Evolutionary conservation across 2,888 invertebrate species (phyloP), one percentile per base, ranked within the genome.

Genomic region (Eurytoma adleriae): DNA sequence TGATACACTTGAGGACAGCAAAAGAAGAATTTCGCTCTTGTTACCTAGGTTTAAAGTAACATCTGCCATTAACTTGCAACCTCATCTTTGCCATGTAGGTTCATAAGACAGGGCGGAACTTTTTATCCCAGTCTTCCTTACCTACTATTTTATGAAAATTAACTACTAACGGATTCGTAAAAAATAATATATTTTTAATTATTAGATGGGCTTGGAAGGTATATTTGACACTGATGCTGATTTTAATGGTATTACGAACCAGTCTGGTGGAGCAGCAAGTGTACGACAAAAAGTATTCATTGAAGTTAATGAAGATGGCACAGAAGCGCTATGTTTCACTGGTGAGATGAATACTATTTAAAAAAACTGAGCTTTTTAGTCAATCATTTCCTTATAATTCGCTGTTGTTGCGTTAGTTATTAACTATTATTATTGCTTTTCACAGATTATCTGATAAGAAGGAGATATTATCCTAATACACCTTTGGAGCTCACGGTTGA

Each of bases 291-390:
- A 97, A 88, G 95, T 96, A 0, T 96, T 95, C 86, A 95, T 97
- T 85, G 95, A 96, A 86, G 95, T 97, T 0, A 95, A 96, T 89
- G 97, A 97, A 89, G 95, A 96, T 87, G 97, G 97, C 0, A 95
- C 96, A 1, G 96, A 96, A 87, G 96, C 96, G 0, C 95, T 96
- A 54, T 96, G 96, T 3, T 96, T 95, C 20, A 96, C 96, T 77
- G 95, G 96, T 96, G 91, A 92, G 56, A n/a, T 18, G 10, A 40
- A 40, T 40, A 7, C 4, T 10, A 40, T 40, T 40, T 7, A 40
- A 40, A 40, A 40, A 4, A 40, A 40, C 4, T 5, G 7, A n/a
- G n/a, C 7, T 40, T 7, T 40, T 40, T 40, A 7, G 5, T 40
- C 3, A 40, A 5, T 4, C 40, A 40, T 40, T 1, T 40, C 4